Conservation (phyloP, 2,888 invertebrate genomes). For the Tanypteryx hageni region DNA sequence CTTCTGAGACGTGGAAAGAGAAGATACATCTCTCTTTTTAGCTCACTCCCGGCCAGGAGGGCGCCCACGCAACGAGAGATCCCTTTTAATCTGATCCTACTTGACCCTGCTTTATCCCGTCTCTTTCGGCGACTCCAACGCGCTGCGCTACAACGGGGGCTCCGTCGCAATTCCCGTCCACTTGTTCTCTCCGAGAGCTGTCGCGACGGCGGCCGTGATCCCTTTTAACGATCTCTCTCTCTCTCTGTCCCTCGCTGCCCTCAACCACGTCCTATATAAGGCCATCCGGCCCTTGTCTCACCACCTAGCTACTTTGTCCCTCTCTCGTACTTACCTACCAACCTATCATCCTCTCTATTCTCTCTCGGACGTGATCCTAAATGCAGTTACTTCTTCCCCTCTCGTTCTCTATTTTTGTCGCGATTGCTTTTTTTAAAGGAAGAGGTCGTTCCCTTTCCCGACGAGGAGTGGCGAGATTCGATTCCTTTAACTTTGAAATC, state of each 20-base stretch:
- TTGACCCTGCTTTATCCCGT: not conserved
- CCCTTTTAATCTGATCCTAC: slow-evolving; percentile 16
- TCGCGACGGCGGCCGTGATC: not conserved
- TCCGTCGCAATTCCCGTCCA: not conserved
- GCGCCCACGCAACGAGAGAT: slow-evolving; percentile 10
- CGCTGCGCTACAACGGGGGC: not conserved
- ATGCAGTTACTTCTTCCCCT: too few species aligned
- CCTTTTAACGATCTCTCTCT: slow-evolving; percentile 16
- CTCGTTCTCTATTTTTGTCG: too few species aligned
- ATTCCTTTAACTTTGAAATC: too few species aligned
- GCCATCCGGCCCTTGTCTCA: slow-evolving; percentile 9
- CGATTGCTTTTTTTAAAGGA: too few species aligned
- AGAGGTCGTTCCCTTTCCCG: too few species aligned
- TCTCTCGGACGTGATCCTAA: too few species aligned
- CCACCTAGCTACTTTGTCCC: slow-evolving; percentile 7
- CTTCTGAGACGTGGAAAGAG: not conserved
- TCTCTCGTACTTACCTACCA: not conserved
- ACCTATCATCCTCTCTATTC: slow-evolving; percentile 3
- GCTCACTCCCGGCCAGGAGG: not conserved
- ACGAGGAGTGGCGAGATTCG: too few species aligned
- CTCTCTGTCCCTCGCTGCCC: not conserved
- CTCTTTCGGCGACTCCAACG: not conserved
- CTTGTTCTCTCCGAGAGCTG: slow-evolving; percentile 7
- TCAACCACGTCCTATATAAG: not conserved
- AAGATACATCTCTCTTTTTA: slow-evolving; percentile 24